These are phyloP conservation scores for Heliconius hortense DNA, from an alignment of 2,888 invertebrate species.

Conservation along the genomic window DNA sequence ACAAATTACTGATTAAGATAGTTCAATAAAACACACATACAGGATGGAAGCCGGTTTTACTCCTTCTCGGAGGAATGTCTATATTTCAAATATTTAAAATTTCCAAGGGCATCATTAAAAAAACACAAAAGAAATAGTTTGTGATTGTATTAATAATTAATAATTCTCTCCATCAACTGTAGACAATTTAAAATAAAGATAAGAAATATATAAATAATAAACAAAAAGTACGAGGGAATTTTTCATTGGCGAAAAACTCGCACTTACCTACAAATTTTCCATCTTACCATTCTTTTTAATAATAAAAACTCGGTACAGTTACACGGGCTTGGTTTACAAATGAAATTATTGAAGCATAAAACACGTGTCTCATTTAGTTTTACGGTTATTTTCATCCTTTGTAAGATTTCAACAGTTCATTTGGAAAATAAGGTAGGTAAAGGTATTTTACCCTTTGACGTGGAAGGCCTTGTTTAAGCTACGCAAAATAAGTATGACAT, in stretches of 20 bases:
- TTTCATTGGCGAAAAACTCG: neutral
- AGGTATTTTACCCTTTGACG: slow-evolving; percentile 9
- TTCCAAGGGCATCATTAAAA: no score
- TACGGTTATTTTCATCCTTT: slow-evolving; percentile 26
- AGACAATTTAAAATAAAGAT: neutral
- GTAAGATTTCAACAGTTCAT: slow-evolving; percentile 22
- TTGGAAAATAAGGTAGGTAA: slow-evolving; percentile 18
- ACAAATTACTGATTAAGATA: no score
- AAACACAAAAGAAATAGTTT: no score
- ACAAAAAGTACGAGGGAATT: neutral
- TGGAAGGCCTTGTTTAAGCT: neutral
- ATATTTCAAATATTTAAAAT: no score
- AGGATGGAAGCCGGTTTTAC: no score
- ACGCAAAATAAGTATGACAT: neutral
- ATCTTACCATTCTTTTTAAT: neutral
- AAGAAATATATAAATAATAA: neutral
- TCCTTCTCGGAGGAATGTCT: no score
- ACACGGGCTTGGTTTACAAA: slow-evolving; percentile 3
- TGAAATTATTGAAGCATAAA: slow-evolving; percentile 23
- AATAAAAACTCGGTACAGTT: slow-evolving; percentile 15
- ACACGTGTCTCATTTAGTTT: slow-evolving; percentile 24
- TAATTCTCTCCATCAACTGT: no score
- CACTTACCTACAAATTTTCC: neutral
- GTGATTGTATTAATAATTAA: no score
- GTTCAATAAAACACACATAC: no score